Base-by-base conservation (phyloP, 2,113 vertebrate species). In the Caranx melampygus region DNA sequence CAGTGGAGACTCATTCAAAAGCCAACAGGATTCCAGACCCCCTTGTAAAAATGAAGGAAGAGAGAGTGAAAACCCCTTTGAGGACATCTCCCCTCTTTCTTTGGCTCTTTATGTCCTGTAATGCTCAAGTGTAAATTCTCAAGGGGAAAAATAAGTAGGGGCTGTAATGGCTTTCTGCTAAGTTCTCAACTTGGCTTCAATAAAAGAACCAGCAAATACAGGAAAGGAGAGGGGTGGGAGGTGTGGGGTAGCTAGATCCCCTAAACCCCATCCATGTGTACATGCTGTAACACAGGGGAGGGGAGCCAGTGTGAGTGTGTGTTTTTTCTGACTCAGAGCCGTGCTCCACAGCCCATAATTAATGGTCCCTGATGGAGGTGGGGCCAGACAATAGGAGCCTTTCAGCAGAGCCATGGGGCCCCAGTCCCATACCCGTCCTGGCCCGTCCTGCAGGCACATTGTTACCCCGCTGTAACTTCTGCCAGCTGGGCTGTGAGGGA, bases 291-390 rank as follows among this genome's bases (percentile, higher is more conserved):
- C 66, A 20, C 66, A 20, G 62, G 72, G 66, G 66, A 34, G 54
- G 70, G 47, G 42, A 52, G 54, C 18, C 3, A 61, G 63, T 65
- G 61, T 42, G n/a, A 75, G 79, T 67, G 69, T 66, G 71, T 81
- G 63, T 67, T 80, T 85, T 77, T 87, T 91, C 78, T 83, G 81
- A 91, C 82, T 92, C 74, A 78, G 91, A 91, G 90, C 95, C 87
- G 91, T 95, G 95, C 95, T 96, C 95, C 91, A 84, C 92, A 87
- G 95, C 96, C 96, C 96, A 97, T 98, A 98, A 98, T 98, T 97
- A 97, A 99, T 97, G 94, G 95, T 95, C 95, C 95, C 96, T 96
- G 95, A 95, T 96, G 94, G 94, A 96, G 95, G 93, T 94, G 92
- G 92, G 90, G 90, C 75, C 42, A 93, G 96, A 98, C 97, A 99